Base-by-base conservation (phyloP, 2,797 vertebrate species). In the Megalops cyprinoides region DNA sequence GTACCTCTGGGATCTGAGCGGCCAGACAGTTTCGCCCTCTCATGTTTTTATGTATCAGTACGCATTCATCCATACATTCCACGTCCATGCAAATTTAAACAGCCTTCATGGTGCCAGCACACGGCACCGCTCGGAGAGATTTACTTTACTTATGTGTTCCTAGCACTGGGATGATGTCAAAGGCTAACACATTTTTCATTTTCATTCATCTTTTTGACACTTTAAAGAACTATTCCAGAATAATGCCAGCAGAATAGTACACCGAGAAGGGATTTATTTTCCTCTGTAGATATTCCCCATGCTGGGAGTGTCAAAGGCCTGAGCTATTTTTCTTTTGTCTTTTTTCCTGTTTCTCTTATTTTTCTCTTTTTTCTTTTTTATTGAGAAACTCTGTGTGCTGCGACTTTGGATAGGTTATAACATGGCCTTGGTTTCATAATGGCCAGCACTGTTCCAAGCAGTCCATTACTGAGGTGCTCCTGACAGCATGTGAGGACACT, bases 41-140 rank as follows among this genome's bases (percentile, higher is more conserved):
- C 62, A 67, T 67, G 62, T 67, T 69, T 69, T 69, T 69, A 69
- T 69, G 39, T n/a, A 39, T 69, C 10, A 4, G 7, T 69, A 20
- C 8, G 25, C 20, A n/a, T 69, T 69, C 65, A 42, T 69, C 65
- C 65, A 69, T 23, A 39, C 20, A 2, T 20, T 37, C 18, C n/a
- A 3, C 18, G 5, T 69, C 23, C 44, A 42, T 69, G 37, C 37
- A n/a, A 39, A 67, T 67, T 2, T 39, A 37, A 18, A 67, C 34
- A 37, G 34, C 62, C 39, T 31, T 67, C 31, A 15, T 15, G 31
- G 31, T 6, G 62, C 34, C 14, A 31, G 31, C 20, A 6, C 5
- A 4, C 12, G 31, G 62, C 37, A 23, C 39, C 15, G 65, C 18
- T 8, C 0, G 20, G 37, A 69, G 6, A 42, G 18, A 23, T 69